Percentiles rank a stretch among this genome's conserved stretches.
Conservation (phyloP, 2,797 vertebrate species). For the Scolopax rusticola region DNA sequence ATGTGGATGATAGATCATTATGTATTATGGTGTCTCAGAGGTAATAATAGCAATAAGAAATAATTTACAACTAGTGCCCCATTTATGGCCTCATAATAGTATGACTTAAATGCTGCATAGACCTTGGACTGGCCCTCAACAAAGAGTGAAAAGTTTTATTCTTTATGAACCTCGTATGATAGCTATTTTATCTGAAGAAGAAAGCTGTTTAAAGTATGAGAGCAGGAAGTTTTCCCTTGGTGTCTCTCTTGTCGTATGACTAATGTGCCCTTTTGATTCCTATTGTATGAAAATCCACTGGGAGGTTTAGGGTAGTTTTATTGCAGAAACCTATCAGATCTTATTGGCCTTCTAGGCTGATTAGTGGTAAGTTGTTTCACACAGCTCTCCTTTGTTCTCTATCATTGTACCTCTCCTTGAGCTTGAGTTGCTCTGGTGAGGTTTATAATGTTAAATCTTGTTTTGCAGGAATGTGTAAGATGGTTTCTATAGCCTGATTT, state of each 20-base stretch:
- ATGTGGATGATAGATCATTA: neutral
- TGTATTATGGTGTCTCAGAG: neutral
- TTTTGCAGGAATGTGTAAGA: neutral
- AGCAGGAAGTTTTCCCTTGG: neutral
- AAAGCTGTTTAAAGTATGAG: slow-evolving; percentile 21
- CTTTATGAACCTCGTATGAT: slow-evolving; percentile 26
- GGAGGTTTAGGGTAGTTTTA: slow-evolving; percentile 54
- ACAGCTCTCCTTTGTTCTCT: neutral
- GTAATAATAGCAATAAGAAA: slow-evolving; percentile 22
- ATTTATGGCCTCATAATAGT: neutral
- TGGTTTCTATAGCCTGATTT: neutral
- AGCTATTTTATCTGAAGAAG: slow-evolving; percentile 54
- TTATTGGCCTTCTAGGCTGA: slow-evolving; percentile 54
- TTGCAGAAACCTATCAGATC: slow-evolving; percentile 47
- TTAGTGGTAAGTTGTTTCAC: slow-evolving; percentile 33
- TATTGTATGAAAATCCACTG: slow-evolving; percentile 46
- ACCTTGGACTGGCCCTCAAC: slow-evolving; percentile 32
- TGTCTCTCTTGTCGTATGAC: slow-evolving; percentile 11
- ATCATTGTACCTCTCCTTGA: neutral
- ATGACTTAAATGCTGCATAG: slow-evolving; percentile 14
- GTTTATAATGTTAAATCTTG: neutral
- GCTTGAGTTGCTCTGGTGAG: neutral
- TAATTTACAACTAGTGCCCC: slow-evolving; percentile 24
- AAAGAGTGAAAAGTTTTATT: slow-evolving; percentile 7
- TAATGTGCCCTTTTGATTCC: slow-evolving; percentile 66